Base-by-base conservation (phyloP, 2,888 invertebrate genomes). In the Dicranocentrus wangi region DNA sequence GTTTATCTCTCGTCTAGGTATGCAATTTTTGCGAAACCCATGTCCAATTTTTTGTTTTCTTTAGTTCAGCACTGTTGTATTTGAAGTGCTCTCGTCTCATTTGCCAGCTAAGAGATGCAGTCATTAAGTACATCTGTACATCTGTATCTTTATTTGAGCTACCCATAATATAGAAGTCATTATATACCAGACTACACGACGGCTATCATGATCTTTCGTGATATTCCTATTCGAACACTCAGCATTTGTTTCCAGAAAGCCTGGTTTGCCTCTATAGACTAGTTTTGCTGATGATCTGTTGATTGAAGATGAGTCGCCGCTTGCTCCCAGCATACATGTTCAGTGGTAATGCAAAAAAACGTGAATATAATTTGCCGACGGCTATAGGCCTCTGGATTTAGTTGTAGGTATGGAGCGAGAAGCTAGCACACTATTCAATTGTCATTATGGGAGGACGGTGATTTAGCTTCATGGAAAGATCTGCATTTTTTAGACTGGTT, bases 231-330 rank as follows among this genome's bases (percentile, higher is more conserved):
- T 60, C 25, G 13, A 13, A 19, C 55, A 55, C 19, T 63, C 32
- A 17, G 27, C 7, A 63, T 63, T 25, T 23, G 39, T 63, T 63
- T 63, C 21, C 39, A 7, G 42, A 39, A 25, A 55, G 25, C 25
- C 66, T 23, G 23, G 8, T 43, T 32, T 17, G 17, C 28, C 10
- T n/a, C 43, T 28, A 8, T 66, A 53, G 43, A 53, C 1, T 2
- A 27, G 63, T n/a, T 63, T 63, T 13, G 17, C 63, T 43, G 23
- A 66, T 47, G 66, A 66, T 70, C 61, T 61, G 70, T 13, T 42
- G 58, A 58, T 70, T 61, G 61, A 61, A 61, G 61, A 61, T 61
- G 61, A 61, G 28, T 61, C 28, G 19, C n/a, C 47, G 15, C 15
- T 5, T n/a, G 3, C 47, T 47, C 47, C 47, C 65, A 43, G 65